Evolutionary conservation across 2,113 vertebrate genomes (phyloP), one percentile per base, ranked within the genome.

Genomic region (Asarcornis scutulata): DNA sequence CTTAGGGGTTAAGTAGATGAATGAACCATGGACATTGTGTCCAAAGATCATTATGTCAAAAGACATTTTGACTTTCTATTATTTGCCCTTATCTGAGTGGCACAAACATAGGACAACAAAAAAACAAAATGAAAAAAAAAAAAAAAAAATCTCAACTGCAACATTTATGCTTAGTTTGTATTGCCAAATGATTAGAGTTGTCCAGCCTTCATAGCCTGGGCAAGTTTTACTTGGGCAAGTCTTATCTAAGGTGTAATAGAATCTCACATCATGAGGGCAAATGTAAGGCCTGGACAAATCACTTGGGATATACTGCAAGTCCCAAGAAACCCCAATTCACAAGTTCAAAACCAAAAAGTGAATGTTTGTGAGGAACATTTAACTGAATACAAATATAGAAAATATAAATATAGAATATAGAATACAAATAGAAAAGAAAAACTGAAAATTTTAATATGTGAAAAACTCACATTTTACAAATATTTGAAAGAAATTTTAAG

Each of bases 1-100:
- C 71, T 94, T 74, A 67, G 55, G 68, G 80, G 36, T 14, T 87
- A 94, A 96, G 88, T 69, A 87, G 79, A 86, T 90, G 44, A 95
- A 95, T 92, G 95, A 88, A 95, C 55, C 42, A 69, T 73, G n/a
- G 48, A 55, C 25, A 79, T 74, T 48, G 56, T 53, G 34, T 77
- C 31, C 46, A 29, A 69, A 80, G 86, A 59, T 93, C 38, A 52
- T 86, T 80, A 72, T 93, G 80, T 85, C 31, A 34, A 81, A 48
- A 48, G 46, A 84, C 18, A 83, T 78, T 52, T 66, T 91, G 72
- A 66, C 74, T 83, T 96, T 85, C 76, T 76, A 8, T 64, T 78
- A n/a, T 91, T 52, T 34, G 31, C 12, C 4, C 16, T 69, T 90
- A 36, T 40, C 16, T 55, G 16, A 42, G 29, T 60, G 10, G 17